Evolutionary conservation across 1,140 invertebrate species (phyloP).

Genomic region (Cherax destructor): DNA sequence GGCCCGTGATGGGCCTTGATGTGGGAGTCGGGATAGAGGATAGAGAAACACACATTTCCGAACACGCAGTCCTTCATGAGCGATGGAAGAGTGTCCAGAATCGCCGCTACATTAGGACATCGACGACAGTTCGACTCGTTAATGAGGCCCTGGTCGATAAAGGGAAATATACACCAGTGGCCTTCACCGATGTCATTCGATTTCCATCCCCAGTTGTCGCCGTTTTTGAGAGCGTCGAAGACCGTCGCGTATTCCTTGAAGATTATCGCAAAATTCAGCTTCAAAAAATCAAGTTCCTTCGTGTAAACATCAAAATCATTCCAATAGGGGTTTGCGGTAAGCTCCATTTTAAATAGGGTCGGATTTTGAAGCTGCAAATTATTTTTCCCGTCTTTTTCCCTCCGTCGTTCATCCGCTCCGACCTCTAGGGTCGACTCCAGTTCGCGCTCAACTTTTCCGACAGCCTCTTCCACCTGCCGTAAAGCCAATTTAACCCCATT

Average conservation of each 20-base stretch:
- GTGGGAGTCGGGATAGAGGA: constrained; percentile 52
- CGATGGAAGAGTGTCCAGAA: constrained; percentile 35
- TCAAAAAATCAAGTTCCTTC: constrained; percentile 30
- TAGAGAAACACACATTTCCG: constrained; percentile 55
- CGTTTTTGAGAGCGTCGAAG: constrained; percentile 37
- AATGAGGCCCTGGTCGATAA: constrained; percentile 46
- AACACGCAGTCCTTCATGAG: constrained; percentile 64
- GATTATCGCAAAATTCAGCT: constrained; percentile 54
- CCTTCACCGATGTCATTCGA: constrained; percentile 46
- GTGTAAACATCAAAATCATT: constrained; percentile 23
- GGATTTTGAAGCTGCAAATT: constrained; percentile 34
- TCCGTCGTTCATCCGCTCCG: neutral
- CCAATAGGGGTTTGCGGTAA: constrained; percentile 49
- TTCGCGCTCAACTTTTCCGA: neutral
- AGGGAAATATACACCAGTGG: constrained; percentile 66
- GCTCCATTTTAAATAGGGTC: constrained; percentile 55
- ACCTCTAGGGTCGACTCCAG: neutral
- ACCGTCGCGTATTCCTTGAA: constrained; percentile 44
- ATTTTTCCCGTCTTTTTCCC: neutral
- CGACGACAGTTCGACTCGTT: constrained; percentile 29
- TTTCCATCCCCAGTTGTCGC: constrained; percentile 50
- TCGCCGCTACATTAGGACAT: constrained; percentile 40
- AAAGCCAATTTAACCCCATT: neutral
- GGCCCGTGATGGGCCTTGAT: constrained; percentile 57
- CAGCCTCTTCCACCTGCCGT: neutral